Evolutionary conservation across 2,113 vertebrate species (phyloP).

Genomic region (Percopsis transmontana): DNA sequence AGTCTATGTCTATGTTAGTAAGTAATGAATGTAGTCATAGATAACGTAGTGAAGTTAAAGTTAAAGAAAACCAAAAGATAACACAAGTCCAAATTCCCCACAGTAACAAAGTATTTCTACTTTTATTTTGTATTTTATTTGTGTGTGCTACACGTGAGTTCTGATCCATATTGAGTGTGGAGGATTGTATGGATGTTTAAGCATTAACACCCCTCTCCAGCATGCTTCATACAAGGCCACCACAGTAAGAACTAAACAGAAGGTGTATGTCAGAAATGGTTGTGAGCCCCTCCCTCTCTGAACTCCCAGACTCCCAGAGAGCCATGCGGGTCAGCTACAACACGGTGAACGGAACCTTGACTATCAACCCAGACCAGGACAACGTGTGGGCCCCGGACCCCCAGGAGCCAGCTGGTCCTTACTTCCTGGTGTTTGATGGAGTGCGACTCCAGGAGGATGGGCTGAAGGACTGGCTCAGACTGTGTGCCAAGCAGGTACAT

Average conservation of each 20-base stretch:
- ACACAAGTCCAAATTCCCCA: too few species aligned
- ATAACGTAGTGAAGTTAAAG: too few species aligned
- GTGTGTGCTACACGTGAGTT: slow-evolving; percentile 9
- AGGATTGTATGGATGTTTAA: slow-evolving; percentile 35
- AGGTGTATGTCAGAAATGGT: slow-evolving; percentile 17
- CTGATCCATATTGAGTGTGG: slow-evolving; percentile 26
- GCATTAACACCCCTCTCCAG: slow-evolving; percentile 49
- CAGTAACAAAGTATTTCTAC: background rate
- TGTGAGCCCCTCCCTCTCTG: slow-evolving; percentile 38
- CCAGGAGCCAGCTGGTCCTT: slow-evolving; percentile 64
- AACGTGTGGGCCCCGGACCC: slow-evolving; percentile 49
- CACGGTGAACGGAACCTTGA: slow-evolving; percentile 82
- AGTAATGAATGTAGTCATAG: too few species aligned
- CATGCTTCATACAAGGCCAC: slow-evolving; percentile 41
- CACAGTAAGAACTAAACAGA: slow-evolving; percentile 42
- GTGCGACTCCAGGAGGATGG: slow-evolving; percentile 87
- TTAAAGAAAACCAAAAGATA: too few species aligned
- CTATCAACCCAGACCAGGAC: slow-evolving; percentile 75
- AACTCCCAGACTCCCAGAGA: slow-evolving; percentile 83
- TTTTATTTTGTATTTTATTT: slow-evolving; percentile 24
- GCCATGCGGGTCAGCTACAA: slow-evolving; percentile 87
- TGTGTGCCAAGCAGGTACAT: slow-evolving; percentile 89
- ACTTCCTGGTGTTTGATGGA: slow-evolving; percentile 87
- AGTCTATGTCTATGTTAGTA: too few species aligned
- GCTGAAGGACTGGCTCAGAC: slow-evolving; percentile 93